These are phyloP conservation scores for Rhaphigaster nebulosa DNA, from an alignment of 2,888 invertebrate genomes.

Conservation along the genomic window DNA sequence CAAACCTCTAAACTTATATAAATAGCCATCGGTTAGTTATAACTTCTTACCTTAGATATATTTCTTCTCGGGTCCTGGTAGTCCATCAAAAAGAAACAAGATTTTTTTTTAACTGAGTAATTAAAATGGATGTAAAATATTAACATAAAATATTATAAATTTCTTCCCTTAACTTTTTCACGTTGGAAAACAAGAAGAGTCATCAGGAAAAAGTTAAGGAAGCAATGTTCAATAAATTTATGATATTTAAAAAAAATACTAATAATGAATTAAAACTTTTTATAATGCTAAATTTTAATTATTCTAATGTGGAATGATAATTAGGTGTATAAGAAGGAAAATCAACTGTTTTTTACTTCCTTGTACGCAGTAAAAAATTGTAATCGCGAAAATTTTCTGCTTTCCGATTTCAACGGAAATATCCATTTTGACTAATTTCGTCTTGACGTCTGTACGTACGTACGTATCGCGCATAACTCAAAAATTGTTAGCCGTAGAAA, in stretches of 20 bases:
- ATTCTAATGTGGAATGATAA: too few species aligned
- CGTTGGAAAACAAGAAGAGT: background rate
- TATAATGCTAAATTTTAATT: too few species aligned
- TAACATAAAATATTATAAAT: background rate
- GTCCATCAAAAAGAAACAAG: background rate
- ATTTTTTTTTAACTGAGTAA: background rate
- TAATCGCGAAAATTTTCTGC: too few species aligned
- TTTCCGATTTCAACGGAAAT: too few species aligned
- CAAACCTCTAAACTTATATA: background rate
- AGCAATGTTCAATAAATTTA: background rate
- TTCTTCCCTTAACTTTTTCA: background rate
- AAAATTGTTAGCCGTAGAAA: too few species aligned
- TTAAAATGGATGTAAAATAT: background rate
- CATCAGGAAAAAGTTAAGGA: background rate
- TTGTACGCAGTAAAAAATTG: too few species aligned
- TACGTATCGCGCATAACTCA: too few species aligned
- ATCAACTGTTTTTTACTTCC: too few species aligned
- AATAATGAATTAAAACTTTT: too few species aligned
- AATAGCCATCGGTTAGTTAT: constrained; percentile 10
- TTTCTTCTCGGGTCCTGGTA: constrained; percentile 23
- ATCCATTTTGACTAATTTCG: too few species aligned
- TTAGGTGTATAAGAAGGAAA: too few species aligned
- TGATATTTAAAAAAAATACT: background rate
- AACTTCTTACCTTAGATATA: constrained; percentile 37
- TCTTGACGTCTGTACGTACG: too few species aligned